These are phyloP conservation scores for Papilio elwesi DNA, from an alignment of 2,888 invertebrate species.

Conservation along the genomic window DNA sequence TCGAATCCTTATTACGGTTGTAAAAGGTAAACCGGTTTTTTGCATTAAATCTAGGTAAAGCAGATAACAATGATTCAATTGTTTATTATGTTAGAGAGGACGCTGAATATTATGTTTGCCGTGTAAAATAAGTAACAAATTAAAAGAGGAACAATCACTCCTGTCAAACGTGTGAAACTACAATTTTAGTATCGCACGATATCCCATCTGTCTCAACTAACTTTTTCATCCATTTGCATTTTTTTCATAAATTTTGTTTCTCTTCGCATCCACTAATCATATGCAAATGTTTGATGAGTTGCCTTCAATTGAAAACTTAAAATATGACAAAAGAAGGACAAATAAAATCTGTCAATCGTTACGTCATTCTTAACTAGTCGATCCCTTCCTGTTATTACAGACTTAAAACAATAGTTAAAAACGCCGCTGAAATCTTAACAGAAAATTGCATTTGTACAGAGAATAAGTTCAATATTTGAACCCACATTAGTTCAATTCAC, in stretches of 20 bases:
- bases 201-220: no score
- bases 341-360: no score
- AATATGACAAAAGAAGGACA: no score
- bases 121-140: background rate
- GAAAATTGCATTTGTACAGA: background rate
- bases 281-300: no score
- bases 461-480: background rate
- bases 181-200: no score
- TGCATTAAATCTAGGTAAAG: constrained; percentile 1
- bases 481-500: constrained; percentile 37
- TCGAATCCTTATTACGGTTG: background rate
- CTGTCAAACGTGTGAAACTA: background rate
- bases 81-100: background rate
- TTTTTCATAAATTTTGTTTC: no score
- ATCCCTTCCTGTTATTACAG: background rate
- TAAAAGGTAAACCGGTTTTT: background rate
- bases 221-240: no score
- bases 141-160: background rate
- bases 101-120: background rate
- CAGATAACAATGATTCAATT: background rate
- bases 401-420: background rate
- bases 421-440: background rate
- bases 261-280: no score
- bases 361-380: no score
- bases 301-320: no score